Evolutionary conservation across 1,140 invertebrate species (phyloP), one percentile per base, ranked within the genome.

Genomic region (Drosophila ercepeae): DNA sequence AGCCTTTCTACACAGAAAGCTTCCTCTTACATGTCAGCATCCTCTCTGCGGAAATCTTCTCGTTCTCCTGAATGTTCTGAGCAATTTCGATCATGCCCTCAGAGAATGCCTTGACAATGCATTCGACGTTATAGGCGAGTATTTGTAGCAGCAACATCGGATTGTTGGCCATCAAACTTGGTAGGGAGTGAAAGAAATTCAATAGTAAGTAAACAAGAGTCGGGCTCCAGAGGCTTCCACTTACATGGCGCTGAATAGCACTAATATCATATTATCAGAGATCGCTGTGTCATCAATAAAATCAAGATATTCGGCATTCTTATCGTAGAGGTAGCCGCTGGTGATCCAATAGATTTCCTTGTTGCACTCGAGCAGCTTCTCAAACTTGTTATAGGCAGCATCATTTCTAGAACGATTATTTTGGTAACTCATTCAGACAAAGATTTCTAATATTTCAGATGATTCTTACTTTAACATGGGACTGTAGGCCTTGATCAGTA

Each of bases 211-310:
- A 46, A 42, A 46, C 14, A 42, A 19, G 14, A 14, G 3, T 39
- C 36, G 7, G 16, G 9, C 3, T 32, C 11, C 9, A 0, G 3
- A 3, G n/a, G 19, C 5, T 7, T 58, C 4, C 16, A 74, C 88
- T 88, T 79, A 91, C 84, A 91, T 90, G 49, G 89, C 78, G 61
- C 90, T 89, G 44, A 91, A 89, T 49, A 91, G 86, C 71, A 91
- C 89, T 75, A 90, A 90, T 78, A 91, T 90, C 89, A 91, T 90
- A 77, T 90, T 90, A 69, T 91, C 89, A 44, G 89, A 89, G 71
- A 91, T 78, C 63, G 89, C 81, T 50, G 83, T 86, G 51, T 91
- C 89, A 60, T 89, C 90, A 75, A 91, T 91, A 71, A 91, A 91
- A 71, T 91, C 86, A 63, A 91, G 77, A 77, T 91, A 90, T 74